These are phyloP conservation scores for Meteorus cinctellus DNA, from an alignment of 2,888 invertebrate genomes.

Conservation along the genomic window DNA sequence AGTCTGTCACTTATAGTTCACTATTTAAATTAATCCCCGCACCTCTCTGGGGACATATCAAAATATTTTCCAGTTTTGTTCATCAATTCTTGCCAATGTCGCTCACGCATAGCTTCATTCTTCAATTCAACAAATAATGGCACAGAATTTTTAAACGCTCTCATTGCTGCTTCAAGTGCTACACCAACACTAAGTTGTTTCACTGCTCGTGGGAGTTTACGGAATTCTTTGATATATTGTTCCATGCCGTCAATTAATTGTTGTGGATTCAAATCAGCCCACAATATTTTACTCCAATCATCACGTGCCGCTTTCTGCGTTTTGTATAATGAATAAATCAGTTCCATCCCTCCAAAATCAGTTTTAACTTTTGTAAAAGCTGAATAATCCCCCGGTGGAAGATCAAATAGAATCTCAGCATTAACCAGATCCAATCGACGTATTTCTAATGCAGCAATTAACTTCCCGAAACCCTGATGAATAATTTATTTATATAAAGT, in stretches of 20 bases:
- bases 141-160: slow-evolving; percentile 89
- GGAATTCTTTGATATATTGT: slow-evolving; percentile 85
- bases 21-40: slow-evolving; percentile 45
- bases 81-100: slow-evolving; percentile 95
- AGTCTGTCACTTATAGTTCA: slow-evolving; percentile 4
- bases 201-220: slow-evolving; percentile 82
- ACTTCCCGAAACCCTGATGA: slow-evolving; percentile 77
- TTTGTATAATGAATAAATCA: slow-evolving; percentile 85
- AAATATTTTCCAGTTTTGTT: slow-evolving; percentile 85
- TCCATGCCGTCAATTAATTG: slow-evolving; percentile 90
- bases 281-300: slow-evolving; percentile 89
- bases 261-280: slow-evolving; percentile 91
- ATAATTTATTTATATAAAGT: slow-evolving; percentile 50
- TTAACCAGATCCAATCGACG: slow-evolving; percentile 79
- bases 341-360: slow-evolving; percentile 81
- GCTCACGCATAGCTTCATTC: slow-evolving; percentile 90
- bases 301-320: slow-evolving; percentile 86
- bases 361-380: slow-evolving; percentile 79
- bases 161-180: slow-evolving; percentile 87
- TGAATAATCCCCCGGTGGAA: slow-evolving; percentile 88
- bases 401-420: slow-evolving; percentile 91
- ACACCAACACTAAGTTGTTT: slow-evolving; percentile 78
- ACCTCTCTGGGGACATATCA: slow-evolving; percentile 87
- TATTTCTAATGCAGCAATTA: slow-evolving; percentile 81
- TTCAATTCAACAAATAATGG: slow-evolving; percentile 93